Conservation (phyloP, 2,113 vertebrate species). For the Procavia capensis region DNA sequence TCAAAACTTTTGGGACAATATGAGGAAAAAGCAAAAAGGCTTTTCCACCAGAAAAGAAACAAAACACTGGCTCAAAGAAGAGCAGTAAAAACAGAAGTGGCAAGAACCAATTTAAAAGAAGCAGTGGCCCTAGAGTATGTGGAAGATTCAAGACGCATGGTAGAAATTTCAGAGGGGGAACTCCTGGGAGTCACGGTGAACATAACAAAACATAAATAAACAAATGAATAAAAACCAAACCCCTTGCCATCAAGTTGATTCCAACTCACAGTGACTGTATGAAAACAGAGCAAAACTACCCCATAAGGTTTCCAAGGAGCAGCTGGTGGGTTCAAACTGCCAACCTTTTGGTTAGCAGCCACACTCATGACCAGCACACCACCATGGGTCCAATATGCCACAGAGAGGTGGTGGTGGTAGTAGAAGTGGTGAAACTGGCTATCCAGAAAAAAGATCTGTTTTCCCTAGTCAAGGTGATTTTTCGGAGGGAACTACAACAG, state of each 20-base stretch:
- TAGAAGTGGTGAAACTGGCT: slow-evolving; percentile 88
- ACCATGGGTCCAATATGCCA: slow-evolving; percentile 86
- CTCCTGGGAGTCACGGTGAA: slow-evolving; percentile 92
- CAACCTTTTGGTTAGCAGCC: too few species aligned
- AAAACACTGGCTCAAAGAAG: slow-evolving; percentile 96
- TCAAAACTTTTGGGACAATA: slow-evolving; percentile 97
- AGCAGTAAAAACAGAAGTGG: slow-evolving; percentile 91
- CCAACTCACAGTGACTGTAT: too few species aligned
- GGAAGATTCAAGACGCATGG: slow-evolving; percentile 96
- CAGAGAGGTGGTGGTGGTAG: slow-evolving; percentile 88
- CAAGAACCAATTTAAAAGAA: slow-evolving; percentile 96
- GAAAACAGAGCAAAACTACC: too few species aligned
- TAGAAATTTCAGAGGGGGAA: slow-evolving; percentile 96
- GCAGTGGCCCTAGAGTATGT: slow-evolving; percentile 91
- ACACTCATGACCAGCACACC: too few species aligned
- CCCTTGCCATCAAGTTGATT: too few species aligned
- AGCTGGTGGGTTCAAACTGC: too few species aligned
- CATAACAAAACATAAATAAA: too few species aligned
- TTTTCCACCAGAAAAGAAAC: slow-evolving; percentile 97
- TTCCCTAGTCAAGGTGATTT: slow-evolving; percentile 93
- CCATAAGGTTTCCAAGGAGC: too few species aligned
- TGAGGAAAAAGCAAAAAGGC: slow-evolving; percentile 97
- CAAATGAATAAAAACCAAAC: too few species aligned
- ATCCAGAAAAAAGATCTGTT: slow-evolving; percentile 91
- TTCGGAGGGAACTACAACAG: slow-evolving; percentile 94